Evolutionary conservation across 1,140 invertebrate species (phyloP).

Genomic region (Epicauta chinensis): DNA sequence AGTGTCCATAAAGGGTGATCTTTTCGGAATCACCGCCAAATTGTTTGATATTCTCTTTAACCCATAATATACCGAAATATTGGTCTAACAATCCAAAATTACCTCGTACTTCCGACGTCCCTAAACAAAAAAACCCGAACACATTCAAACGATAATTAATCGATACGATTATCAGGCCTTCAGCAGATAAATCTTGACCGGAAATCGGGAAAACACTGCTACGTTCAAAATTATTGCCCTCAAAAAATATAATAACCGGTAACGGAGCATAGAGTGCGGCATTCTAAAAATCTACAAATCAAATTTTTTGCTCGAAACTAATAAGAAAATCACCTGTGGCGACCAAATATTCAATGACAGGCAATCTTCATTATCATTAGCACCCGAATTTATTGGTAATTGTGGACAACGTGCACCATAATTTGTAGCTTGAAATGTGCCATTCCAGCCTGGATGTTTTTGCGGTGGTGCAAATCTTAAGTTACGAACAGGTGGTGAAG

Average conservation of each 20-base stretch:
- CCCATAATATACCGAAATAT: constrained; percentile 63
- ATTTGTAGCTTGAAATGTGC: constrained; percentile 21
- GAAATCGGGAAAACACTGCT: constrained; percentile 43
- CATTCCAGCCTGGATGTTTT: constrained; percentile 30
- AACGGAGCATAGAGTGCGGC: constrained; percentile 16
- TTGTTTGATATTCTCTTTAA: constrained; percentile 59
- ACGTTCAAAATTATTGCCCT: constrained; percentile 29
- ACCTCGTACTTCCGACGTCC: constrained; percentile 50
- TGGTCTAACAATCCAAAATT: constrained; percentile 70
- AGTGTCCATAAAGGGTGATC: constrained; percentile 66
- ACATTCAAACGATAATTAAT: constrained; percentile 58
- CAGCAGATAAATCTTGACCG: constrained; percentile 58
- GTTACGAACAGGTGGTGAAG: constrained; percentile 25
- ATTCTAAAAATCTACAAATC: constrained; percentile 1
- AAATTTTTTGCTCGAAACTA: neutral
- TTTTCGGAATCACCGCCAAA: constrained; percentile 66
- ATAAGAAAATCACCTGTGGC: constrained; percentile 10
- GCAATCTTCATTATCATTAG: constrained; percentile 30
- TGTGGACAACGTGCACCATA: constrained; percentile 27
- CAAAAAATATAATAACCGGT: constrained; percentile 33
- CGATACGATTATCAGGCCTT: constrained; percentile 58
- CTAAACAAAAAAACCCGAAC: constrained; percentile 65
- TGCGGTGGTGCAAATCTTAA: constrained; percentile 30
- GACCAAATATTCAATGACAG: constrained; percentile 32
- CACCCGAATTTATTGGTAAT: constrained; percentile 14